A percentile compares a stretch with the other conserved stretches of the same genome.
These are phyloP conservation scores for Clarias macrocephalus DNA, from an alignment of 2,113 vertebrate genomes.

Conservation along the genomic window DNA sequence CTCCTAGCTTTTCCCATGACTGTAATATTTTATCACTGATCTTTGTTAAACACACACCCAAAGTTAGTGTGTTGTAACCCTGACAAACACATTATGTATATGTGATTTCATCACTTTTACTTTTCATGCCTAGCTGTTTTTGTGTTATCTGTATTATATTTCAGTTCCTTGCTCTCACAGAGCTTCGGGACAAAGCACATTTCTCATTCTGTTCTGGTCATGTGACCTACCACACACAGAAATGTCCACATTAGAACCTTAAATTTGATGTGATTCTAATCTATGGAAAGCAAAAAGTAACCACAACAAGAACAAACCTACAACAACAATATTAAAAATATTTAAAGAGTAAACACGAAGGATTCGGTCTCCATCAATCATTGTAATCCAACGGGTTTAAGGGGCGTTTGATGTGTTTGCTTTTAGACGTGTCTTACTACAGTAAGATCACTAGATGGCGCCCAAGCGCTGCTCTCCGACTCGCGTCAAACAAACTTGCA, in stretches of 20 bases:
- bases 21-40: background rate
- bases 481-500: background rate
- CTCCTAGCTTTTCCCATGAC: no score
- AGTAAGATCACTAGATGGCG: conserved; percentile 35
- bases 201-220: background rate
- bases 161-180: background rate
- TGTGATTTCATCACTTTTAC: background rate
- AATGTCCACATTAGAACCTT: background rate
- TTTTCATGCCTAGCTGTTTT: background rate
- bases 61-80: background rate
- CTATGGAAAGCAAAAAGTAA: background rate
- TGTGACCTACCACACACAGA: background rate
- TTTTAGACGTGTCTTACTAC: background rate
- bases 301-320: no score
- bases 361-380: background rate
- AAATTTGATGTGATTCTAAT: background rate
- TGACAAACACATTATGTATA: background rate
- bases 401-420: background rate
- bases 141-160: background rate
- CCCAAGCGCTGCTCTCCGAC: conserved; percentile 6
- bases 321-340: background rate
- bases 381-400: background rate
- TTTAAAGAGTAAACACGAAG: background rate
- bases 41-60: background rate
- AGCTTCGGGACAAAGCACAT: background rate